phyloP scores from a whole-genome alignment of 2,797 vertebrate genomes.

The Paratrypauchen microcephalus region DNA sequence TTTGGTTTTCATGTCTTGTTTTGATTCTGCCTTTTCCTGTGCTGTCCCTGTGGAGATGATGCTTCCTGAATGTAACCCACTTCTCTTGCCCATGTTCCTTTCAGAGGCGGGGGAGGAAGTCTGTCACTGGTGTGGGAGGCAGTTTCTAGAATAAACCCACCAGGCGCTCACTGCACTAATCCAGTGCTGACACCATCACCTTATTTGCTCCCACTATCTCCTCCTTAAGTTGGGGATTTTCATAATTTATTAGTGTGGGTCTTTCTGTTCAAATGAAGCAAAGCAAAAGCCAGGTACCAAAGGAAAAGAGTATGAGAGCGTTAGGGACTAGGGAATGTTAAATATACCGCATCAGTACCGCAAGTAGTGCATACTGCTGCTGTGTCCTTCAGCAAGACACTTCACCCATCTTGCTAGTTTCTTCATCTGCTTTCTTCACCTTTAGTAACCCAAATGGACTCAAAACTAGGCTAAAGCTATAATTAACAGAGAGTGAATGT shows the following conservation, averaged over 20 bases:
- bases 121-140: constrained; percentile 47
- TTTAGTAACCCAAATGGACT: too few species aligned
- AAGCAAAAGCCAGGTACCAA: not conserved
- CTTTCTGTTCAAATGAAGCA: constrained; percentile 13
- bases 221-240: constrained; percentile 2
- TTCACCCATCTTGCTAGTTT: not conserved
- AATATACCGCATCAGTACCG: too few species aligned
- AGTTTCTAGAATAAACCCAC: constrained; percentile 41
- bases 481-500: too few species aligned
- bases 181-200: constrained; percentile 33
- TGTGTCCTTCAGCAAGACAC: not conserved
- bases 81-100: constrained; percentile 45
- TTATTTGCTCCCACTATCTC: constrained; percentile 19
- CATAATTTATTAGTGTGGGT: constrained; percentile 3
- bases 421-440: too few species aligned
- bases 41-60: constrained; percentile 42
- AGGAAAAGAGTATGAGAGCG: not conserved
- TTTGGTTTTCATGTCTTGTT: constrained; percentile 33
- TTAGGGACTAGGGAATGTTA: too few species aligned
- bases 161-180: constrained; percentile 21
- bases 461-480: too few species aligned
- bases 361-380: too few species aligned
- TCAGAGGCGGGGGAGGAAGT: constrained; percentile 34
- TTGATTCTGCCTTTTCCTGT: constrained; percentile 28
- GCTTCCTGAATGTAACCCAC: constrained; percentile 58